Percentiles rank a stretch among this genome's conserved stretches.
phyloP scores from a whole-genome alignment of 2,797 vertebrate species.

The Alcedo quadribrachys region DNA sequence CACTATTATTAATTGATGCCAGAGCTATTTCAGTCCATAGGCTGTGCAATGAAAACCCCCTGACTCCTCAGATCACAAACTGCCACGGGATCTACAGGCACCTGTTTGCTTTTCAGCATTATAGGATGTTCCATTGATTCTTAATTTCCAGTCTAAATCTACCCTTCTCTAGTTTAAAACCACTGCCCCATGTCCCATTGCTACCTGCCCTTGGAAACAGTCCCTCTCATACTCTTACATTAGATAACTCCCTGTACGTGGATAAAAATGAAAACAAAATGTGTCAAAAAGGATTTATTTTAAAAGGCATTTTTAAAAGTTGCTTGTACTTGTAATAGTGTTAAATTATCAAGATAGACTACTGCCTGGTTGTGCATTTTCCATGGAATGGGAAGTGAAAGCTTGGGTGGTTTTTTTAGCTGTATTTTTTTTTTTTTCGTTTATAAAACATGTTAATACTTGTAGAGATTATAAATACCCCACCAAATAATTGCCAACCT shows the following conservation, averaged over 20 bases:
- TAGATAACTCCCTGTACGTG: neutral
- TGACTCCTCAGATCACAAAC: neutral
- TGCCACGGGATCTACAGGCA: neutral
- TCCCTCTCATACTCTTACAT: neutral
- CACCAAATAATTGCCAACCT: neutral
- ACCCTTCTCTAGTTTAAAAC: too few relatives aligned
- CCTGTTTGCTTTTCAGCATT: neutral
- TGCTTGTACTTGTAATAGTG: neutral
- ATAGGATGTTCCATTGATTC: neutral
- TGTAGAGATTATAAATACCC: neutral
- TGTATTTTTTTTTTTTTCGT: neutral
- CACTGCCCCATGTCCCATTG: too few relatives aligned
- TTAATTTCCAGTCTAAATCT: neutral
- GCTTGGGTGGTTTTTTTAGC: neutral
- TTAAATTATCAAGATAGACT: neutral
- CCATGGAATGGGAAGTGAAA: neutral
- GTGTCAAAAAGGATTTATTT: neutral
- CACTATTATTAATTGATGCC: constrained; percentile 44
- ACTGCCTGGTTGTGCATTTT: neutral
- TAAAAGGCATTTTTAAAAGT: neutral
- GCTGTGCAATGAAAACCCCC: neutral
- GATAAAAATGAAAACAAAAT: neutral
- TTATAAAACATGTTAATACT: neutral
- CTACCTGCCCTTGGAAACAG: too few relatives aligned
- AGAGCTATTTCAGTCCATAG: neutral